Conservation (phyloP, 2,888 invertebrate species). For the Cryptus armator region DNA sequence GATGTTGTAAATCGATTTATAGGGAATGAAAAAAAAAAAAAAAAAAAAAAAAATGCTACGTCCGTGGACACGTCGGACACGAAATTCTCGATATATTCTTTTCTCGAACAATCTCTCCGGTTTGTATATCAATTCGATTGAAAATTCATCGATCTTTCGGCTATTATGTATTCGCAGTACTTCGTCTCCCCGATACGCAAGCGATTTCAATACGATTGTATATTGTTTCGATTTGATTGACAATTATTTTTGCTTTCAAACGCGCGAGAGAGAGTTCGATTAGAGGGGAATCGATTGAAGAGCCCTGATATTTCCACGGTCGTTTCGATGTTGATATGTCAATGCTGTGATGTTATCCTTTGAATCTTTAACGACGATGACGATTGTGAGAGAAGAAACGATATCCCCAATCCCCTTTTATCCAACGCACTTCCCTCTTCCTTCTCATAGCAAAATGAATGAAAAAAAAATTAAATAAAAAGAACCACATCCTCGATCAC, state of each 20-base stretch:
- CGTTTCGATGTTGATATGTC: conserved; percentile 83
- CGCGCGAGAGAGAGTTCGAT: neutral
- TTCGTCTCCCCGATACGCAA: neutral
- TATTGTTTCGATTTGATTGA: conserved; percentile 1
- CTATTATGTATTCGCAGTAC: conserved; percentile 25
- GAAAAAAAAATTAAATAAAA: conserved; percentile 24
- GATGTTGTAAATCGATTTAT: conserved; percentile 81
- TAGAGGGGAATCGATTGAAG: conserved; percentile 41
- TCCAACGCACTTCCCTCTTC: conserved; percentile 30
- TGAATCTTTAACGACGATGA: conserved; percentile 75
- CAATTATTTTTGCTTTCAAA: neutral
- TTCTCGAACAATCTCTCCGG: conserved; percentile 21
- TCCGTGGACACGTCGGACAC: conserved; percentile 70
- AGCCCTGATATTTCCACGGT: conserved; percentile 70
- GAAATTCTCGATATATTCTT: conserved; percentile 48
- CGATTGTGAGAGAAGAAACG: conserved; percentile 61
- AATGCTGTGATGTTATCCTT: conserved; percentile 84
- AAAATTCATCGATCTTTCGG: conserved; percentile 24
- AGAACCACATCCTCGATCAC: conserved; percentile 8
- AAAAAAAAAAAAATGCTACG: conserved; percentile 79
- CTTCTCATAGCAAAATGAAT: conserved; percentile 30
- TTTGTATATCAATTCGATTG: conserved; percentile 7
- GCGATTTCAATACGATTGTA: conserved; percentile 2
- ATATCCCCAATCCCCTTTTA: conserved; percentile 69
- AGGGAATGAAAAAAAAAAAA: conserved; percentile 77